Evolutionary conservation across 2,113 vertebrate genomes (phyloP).

Genomic region (Bubo blakistoni): DNA sequence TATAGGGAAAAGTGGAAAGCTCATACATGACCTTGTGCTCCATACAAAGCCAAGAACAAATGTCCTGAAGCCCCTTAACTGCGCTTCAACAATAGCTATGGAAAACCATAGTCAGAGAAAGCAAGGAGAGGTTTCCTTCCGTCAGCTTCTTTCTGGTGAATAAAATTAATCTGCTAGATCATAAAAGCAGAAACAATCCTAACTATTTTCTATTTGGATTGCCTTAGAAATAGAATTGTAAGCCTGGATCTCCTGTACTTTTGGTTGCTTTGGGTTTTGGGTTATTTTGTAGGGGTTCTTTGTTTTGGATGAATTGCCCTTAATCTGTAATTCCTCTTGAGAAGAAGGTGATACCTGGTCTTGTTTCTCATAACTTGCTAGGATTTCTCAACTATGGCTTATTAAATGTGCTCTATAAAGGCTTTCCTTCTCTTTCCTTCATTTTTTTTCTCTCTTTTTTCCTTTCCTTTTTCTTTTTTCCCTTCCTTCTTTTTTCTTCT

Average conservation of each 20-base stretch:
- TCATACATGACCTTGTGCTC: not conserved
- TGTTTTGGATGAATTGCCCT: not conserved
- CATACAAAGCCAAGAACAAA: slow-evolving; percentile 6
- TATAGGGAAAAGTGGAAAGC: not conserved
- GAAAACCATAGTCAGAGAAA: slow-evolving; percentile 5
- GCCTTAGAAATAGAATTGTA: not conserved
- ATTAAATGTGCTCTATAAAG: not conserved
- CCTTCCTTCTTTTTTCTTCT: not conserved
- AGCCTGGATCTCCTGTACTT: not conserved
- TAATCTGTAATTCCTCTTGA: not conserved
- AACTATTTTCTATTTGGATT: not conserved
- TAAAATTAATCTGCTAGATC: not conserved
- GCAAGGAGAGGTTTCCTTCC: slow-evolving; percentile 39
- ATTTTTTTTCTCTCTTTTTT: not conserved
- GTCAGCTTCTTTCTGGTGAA: not conserved
- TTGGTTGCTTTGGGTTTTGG: not conserved
- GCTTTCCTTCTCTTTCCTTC: not conserved
- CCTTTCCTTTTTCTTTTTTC: not conserved
- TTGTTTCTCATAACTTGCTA: not conserved
- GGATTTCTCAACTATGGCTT: not conserved
- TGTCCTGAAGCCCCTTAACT: not conserved
- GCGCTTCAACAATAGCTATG: slow-evolving; percentile 17
- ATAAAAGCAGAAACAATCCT: slow-evolving; percentile 17
- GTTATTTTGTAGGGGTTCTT: not conserved
- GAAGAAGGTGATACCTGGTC: not conserved